Evolutionary conservation across 2,888 invertebrate species (phyloP).

Genomic region (Candidula unifasciata): DNA sequence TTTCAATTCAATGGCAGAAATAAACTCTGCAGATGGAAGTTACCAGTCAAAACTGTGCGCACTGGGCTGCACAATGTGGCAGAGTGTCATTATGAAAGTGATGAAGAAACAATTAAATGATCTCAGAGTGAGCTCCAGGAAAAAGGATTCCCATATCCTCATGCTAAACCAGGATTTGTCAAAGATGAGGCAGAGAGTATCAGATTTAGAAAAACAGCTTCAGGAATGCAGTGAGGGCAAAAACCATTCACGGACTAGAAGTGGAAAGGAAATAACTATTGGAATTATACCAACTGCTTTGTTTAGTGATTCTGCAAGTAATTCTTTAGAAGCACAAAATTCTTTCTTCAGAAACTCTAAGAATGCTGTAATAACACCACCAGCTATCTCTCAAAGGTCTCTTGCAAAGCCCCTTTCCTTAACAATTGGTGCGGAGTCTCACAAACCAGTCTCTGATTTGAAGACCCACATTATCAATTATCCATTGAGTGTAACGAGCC

Average conservation of each 20-base stretch:
- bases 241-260: too few relatives aligned
- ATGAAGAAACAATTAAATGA: slow-evolving; percentile 68
- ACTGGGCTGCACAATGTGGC: slow-evolving; percentile 63
- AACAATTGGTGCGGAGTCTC: too few relatives aligned
- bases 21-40: slow-evolving; percentile 32
- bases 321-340: too few relatives aligned
- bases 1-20: not conserved
- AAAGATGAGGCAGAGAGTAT: slow-evolving; percentile 58
- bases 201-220: slow-evolving; percentile 57
- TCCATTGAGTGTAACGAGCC: too few relatives aligned
- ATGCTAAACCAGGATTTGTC: slow-evolving; percentile 60
- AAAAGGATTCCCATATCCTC: slow-evolving; percentile 59
- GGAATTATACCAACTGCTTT: too few relatives aligned
- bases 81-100: slow-evolving; percentile 65
- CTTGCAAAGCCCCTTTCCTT: not conserved
- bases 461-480: too few relatives aligned
- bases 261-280: too few relatives aligned
- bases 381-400: not conserved
- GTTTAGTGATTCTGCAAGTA: too few relatives aligned
- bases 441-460: too few relatives aligned
- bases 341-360: too few relatives aligned
- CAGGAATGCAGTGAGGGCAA: not conserved
- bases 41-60: slow-evolving; percentile 56
- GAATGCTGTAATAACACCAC: not conserved
- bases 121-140: slow-evolving; percentile 60